A percentile compares a stretch with the other conserved stretches of the same genome.
phyloP scores from a whole-genome alignment of 2,113 vertebrate species.

The Paramormyrops kingsleyae region DNA sequence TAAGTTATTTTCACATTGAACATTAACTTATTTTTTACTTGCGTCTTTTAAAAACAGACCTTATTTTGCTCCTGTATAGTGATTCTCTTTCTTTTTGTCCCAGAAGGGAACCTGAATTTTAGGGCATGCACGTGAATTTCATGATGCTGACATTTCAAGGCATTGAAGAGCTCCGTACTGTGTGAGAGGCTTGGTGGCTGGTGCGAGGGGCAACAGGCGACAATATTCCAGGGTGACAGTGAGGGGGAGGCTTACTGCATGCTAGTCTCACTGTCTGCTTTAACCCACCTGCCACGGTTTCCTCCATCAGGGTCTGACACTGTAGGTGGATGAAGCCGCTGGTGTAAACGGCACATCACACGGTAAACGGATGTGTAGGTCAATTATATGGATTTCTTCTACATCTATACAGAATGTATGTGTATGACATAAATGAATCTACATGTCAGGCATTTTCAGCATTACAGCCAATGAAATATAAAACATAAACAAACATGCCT shows the following conservation, averaged over 20 bases:
- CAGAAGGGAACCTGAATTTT: background rate
- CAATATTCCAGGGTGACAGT: background rate
- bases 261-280: background rate
- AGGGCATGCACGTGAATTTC: background rate
- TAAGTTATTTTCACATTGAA: background rate
- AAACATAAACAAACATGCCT: background rate
- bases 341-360: background rate
- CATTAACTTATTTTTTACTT: background rate
- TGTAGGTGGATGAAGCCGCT: background rate
- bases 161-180: background rate
- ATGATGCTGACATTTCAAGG: background rate
- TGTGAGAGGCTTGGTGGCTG: background rate
- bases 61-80: background rate
- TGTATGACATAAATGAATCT: background rate
- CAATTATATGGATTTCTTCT: background rate
- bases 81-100: background rate
- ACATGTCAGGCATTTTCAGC: background rate
- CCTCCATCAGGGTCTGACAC: background rate
- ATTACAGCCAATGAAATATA: background rate
- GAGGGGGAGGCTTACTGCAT: background rate
- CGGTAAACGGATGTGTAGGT: background rate
- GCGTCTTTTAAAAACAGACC: background rate
- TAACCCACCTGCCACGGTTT: background rate
- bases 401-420: background rate
- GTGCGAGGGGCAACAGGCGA: background rate